Conservation (phyloP, 2,888 invertebrate species). For the Aradus depressus region DNA sequence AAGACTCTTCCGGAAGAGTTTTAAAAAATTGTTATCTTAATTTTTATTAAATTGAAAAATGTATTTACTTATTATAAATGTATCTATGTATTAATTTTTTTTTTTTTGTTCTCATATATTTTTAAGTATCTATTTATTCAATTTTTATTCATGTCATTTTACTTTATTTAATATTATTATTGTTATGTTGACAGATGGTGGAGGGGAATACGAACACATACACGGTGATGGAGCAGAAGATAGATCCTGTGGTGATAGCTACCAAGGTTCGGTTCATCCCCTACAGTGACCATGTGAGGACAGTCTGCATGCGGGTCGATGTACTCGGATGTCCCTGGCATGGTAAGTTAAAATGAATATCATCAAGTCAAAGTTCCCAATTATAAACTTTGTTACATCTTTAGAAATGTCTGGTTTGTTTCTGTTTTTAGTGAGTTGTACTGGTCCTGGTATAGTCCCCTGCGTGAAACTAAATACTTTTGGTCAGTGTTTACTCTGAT, state of each 20-base stretch:
- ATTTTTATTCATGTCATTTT: no score
- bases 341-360: slow-evolving; percentile 40
- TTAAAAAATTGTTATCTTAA: no score
- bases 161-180: neutral
- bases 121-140: neutral
- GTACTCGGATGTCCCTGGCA: slow-evolving; percentile 77
- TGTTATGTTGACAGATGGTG: slow-evolving; percentile 51
- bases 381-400: no score
- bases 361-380: no score
- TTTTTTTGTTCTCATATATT: neutral
- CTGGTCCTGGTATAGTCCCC: no score
- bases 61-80: no score
- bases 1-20: no score
- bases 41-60: no score
- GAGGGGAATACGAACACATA: slow-evolving; percentile 78
- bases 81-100: neutral
- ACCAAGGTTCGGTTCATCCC: slow-evolving; percentile 75
- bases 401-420: no score
- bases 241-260: slow-evolving; percentile 75
- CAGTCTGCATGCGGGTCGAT: slow-evolving; percentile 84
- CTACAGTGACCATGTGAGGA: slow-evolving; percentile 66
- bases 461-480: no score
- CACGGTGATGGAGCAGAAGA: slow-evolving; percentile 58
- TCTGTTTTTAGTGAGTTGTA: no score
- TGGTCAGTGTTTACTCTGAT: no score